Evolutionary conservation across 2,113 vertebrate genomes (phyloP), one percentile per base, ranked within the genome.

Genomic region (Xenotilapia flavipinnis): DNA sequence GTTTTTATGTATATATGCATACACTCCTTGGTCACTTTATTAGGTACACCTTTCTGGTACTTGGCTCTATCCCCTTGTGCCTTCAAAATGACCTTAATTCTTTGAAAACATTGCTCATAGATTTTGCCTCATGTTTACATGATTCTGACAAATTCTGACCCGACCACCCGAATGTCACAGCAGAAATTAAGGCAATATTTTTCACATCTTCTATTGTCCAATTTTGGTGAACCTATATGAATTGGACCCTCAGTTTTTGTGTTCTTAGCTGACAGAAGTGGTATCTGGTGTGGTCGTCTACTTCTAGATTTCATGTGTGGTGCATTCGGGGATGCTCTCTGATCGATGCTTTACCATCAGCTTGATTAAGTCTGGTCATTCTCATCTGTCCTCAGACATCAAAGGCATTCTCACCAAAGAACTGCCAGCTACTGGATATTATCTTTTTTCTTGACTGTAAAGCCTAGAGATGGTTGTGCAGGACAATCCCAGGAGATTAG

Each of bases 81-180:
- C 23, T 28, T 47, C 23, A 28, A 6, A 7, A 75, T 6, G 0
- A 45, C 14, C 14, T 28, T 75, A 5, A 11, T 17, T 75, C 23
- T 70, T 42, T 42, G n/a, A 42, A 70, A 70, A 70, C 2, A 15
- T 45, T 45, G 12, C 38, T 70, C 13, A 42, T 15, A 70, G 65
- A 45, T 42, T 45, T 23, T 42, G n/a, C 38, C 13, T 21, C 7
- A 15, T 70, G 38, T 70, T 26, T 23, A 15, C 1, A 42, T 42
- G 65, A 42, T 70, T 42, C 38, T 70, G 38, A 42, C 65, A 0
- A 6, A 70, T 70, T 70, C 65, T 42, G 36, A 70, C 0, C 65
- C 0, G 2, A 6, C 36, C 38, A 4, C 8, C 0, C 2, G 0
- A 2, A 42, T 1, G n/a, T 42, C 0, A 70, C 65, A 42, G 1